phyloP scores from a whole-genome alignment of 1,140 invertebrate genomes.

The Arctopsyche grandis region DNA sequence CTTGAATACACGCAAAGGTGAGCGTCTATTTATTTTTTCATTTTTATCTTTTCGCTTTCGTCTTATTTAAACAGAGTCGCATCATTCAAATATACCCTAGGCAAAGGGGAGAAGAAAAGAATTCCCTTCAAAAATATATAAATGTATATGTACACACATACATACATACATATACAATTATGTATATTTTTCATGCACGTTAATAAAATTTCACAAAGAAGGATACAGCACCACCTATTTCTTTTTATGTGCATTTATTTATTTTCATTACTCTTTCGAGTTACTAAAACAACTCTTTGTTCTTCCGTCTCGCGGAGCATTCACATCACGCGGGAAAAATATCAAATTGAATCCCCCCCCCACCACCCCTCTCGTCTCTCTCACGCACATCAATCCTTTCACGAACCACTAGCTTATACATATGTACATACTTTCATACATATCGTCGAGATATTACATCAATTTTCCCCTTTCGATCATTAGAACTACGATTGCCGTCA shows the following conservation, averaged over 20 bases:
- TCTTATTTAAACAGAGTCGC: background rate
- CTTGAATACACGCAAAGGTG: background rate
- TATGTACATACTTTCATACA: background rate
- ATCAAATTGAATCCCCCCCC: background rate
- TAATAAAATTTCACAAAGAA: background rate
- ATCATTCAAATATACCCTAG: background rate
- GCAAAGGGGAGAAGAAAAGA: background rate
- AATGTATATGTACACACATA: background rate
- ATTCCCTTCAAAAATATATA: background rate
- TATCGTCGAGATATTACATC: background rate
- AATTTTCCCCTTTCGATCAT: background rate
- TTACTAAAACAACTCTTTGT: background rate
- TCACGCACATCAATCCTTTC: background rate
- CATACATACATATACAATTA: background rate
- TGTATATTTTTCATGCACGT: background rate
- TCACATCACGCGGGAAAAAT: background rate
- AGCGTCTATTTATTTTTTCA: no score
- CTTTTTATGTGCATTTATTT: background rate
- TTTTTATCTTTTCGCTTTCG: no score
- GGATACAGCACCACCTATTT: background rate
- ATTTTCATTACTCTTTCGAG: background rate
- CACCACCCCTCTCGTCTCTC: background rate
- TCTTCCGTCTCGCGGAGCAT: no score
- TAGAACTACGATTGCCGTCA: background rate
- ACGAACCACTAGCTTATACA: background rate